Evolutionary conservation across 1,140 invertebrate genomes (phyloP), one percentile per base, ranked within the genome.

Genomic region (Harpegnathos saltator): DNA sequence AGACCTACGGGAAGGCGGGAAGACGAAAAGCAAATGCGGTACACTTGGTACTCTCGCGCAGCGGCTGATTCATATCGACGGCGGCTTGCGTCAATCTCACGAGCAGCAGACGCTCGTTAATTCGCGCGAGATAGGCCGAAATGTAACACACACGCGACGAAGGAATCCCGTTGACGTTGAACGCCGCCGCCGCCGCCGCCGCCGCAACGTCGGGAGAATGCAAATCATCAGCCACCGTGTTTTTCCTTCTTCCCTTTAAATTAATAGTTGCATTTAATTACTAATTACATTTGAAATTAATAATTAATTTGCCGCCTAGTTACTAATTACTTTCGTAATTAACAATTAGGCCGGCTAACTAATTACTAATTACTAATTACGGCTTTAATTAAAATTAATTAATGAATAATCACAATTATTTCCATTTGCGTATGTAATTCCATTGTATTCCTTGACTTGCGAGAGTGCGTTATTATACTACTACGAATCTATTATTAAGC

Each of bases 321-420:
- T 80, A 80, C 75, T 71, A 80, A 80, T 80, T 80, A 80, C 75
- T 80, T 80, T 80, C 4, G 63, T 80, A 80, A 80, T 80, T 80
- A 80, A 52, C 75, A 80, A 80, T 80, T 80, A 80, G 59, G 33
- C 52, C 22, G 65, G 71, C 65, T 80, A n/a, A n/a, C n/a, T n/a
- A n/a, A n/a, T n/a, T n/a, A n/a, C n/a, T 80, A 80, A 80, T 80
- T 80, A 80, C 65, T 80, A 80, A 80, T 80, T 80, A 80, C 65
- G 33, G 52, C 75, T 71, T 80, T 54, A 80, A 80, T 80, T 80
- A 80, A 80, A 80, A 80, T 80, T 80, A 80, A 80, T 80, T 80
- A 80, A 71, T 80, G 65, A 69, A 71, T 80, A 80, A 80, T 80
- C 59, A 71, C 66, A 80, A 80, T 80, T 80, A 80, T 80, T 80